Evolutionary conservation across 2,113 vertebrate species (phyloP).

Genomic region (Sorex fumeus): DNA sequence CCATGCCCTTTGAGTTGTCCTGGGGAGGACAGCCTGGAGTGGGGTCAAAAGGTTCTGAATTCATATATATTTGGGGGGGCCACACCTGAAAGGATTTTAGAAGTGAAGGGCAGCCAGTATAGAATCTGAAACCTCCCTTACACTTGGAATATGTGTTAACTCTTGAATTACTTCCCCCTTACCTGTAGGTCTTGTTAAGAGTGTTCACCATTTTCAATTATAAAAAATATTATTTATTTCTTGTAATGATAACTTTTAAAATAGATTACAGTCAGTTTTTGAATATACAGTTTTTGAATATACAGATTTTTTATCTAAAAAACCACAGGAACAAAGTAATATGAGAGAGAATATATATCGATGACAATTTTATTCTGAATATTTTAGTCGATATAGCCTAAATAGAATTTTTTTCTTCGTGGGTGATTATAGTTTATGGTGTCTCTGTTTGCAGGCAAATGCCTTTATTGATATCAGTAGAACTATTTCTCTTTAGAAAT

Average conservation of each 20-base stretch:
- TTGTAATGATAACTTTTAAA: neutral
- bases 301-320: no score
- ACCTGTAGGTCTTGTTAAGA: neutral
- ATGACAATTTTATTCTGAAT: slow-evolving; percentile 19
- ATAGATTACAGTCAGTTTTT: neutral
- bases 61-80: no score
- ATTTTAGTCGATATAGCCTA: slow-evolving; percentile 20
- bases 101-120: no score
- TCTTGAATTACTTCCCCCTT: no score
- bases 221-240: neutral
- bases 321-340: slow-evolving; percentile 1
- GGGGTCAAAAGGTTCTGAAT: no score
- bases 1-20: no score
- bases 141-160: no score
- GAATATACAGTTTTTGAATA: neutral
- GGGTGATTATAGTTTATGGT: slow-evolving; percentile 67
- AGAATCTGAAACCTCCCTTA: no score
- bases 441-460: slow-evolving; percentile 71
- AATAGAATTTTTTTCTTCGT: slow-evolving; percentile 72
- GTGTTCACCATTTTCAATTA: neutral
- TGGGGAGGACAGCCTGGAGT: no score
- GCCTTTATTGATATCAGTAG: slow-evolving; percentile 66
- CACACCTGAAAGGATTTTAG: no score
- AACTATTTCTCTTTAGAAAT: slow-evolving; percentile 64
- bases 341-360: neutral